phyloP scores from a whole-genome alignment of 2,888 invertebrate genomes.

The Timema podura region DNA sequence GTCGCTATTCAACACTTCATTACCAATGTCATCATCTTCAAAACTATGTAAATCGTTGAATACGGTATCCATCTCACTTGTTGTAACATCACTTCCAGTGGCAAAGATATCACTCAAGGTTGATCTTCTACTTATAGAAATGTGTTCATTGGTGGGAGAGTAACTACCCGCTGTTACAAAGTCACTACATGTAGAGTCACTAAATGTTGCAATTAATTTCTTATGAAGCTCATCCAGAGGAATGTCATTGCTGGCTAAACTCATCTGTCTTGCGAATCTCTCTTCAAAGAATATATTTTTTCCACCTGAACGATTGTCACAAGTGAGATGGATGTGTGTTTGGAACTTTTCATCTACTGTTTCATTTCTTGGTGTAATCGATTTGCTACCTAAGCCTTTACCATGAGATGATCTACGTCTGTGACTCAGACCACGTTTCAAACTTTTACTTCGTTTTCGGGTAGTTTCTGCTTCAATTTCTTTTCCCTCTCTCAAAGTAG shows the following conservation, averaged over 20 bases:
- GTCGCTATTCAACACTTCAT: constrained; percentile 3
- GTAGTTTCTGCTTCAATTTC: not conserved
- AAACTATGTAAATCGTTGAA: constrained; percentile 12
- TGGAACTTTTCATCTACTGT: not conserved
- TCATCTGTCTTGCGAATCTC: not conserved
- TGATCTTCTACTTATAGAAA: not conserved
- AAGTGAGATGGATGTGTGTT: too few relatives aligned
- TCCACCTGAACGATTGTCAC: too few relatives aligned
- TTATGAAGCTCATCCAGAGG: not conserved
- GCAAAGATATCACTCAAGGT: constrained; percentile 6
- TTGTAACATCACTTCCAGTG: constrained; percentile 9
- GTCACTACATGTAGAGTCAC: constrained; percentile 8
- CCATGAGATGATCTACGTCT: not conserved
- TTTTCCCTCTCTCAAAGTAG: not conserved
- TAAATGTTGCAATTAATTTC: not conserved
- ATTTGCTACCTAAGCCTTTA: not conserved
- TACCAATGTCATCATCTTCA: constrained; percentile 4
- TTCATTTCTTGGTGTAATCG: not conserved
- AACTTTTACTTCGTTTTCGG: not conserved
- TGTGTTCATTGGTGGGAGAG: not conserved
- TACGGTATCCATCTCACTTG: constrained; percentile 9
- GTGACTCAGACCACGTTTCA: constrained; percentile 1
- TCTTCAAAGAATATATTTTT: too few relatives aligned
- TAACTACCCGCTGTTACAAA: constrained; percentile 8
- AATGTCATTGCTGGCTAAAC: not conserved